Evolutionary conservation across 2,113 vertebrate species (phyloP), one percentile per base, ranked within the genome.

Genomic region (Gadus chalcogrammus): DNA sequence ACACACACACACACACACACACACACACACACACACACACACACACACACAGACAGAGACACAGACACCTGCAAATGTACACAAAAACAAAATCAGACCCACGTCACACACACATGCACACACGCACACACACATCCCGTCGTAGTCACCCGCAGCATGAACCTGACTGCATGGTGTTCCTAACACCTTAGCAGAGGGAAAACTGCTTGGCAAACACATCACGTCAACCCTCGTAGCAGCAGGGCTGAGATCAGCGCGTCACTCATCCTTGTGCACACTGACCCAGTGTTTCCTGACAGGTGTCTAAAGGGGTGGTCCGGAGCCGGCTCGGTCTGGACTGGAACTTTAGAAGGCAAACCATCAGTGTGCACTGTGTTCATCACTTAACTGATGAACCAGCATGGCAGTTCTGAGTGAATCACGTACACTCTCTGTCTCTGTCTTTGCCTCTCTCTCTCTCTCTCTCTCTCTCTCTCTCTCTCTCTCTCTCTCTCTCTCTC

Each of bases 161-260:
- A 84, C 78, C 74, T 75, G 71, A 78, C 80, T 81, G 75, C 67
- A 3, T 72, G 69, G 78, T 81, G 84, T 77, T 77, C 72, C 85
- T 87, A 73, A 73, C 84, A 80, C 85, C 78, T 80, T 53, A 15
- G 27, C 35, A 69, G 64, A 18, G 56, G 69, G 62, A 22, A 73
- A 75, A 78, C 87, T 83, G 78, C 69, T 73, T 18, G 71, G 77
- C 70, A 83, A 88, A 87, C 83, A 82, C 81, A 81, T 82, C 78
- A 79, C 74, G 69, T 82, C 78, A 82, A 67, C 70, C 22, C 2
- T 48, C 9, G 42, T 1, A 13, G 42, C 27, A 15, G 18, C 9
- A 55, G 64, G 12, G 38, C 65, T 27, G 11, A 38, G 52, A 52
- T 75, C 80, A 70, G 55, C 9, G 0, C 17, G 79, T 79, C 82